Percentiles rank a stretch among this genome's conserved stretches.
Evolutionary conservation across 2,113 vertebrate species (phyloP).

Genomic region (Acrocephalus arundinaceus): DNA sequence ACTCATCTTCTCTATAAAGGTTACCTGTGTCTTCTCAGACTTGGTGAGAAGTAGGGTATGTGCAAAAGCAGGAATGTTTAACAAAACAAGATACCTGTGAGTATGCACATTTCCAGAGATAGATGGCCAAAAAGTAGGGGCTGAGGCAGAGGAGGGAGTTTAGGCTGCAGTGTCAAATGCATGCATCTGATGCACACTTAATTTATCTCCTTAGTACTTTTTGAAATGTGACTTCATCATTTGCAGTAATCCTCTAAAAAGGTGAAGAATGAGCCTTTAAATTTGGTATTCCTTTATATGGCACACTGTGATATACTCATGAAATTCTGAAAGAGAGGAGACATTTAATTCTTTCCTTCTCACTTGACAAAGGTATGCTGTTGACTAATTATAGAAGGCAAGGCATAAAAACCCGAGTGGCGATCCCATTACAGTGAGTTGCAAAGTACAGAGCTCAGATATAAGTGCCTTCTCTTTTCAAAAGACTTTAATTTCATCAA

Average conservation of each 20-base stretch:
- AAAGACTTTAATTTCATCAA: not conserved
- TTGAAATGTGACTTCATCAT: not conserved
- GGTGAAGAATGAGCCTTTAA: not conserved
- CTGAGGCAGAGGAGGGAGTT: not conserved
- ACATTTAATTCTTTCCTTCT: not conserved
- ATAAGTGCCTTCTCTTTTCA: not conserved
- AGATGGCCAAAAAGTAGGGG: not conserved
- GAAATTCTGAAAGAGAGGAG: not conserved
- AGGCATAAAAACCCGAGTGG: not conserved
- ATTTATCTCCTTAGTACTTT: not conserved
- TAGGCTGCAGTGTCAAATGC: accelerated
- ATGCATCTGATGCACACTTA: not conserved
- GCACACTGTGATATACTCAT: not conserved
- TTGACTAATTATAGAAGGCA: not conserved
- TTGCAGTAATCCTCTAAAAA: not conserved
- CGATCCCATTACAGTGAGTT: not conserved
- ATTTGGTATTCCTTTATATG: not conserved
- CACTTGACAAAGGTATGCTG: not conserved
- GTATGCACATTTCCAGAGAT: not conserved
- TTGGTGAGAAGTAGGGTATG: not conserved
- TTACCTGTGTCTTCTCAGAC: not conserved
- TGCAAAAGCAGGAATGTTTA: not conserved
- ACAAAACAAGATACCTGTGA: not conserved
- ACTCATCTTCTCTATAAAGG: not conserved
- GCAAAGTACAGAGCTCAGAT: not conserved